These are phyloP conservation scores for Neoniphon sammara DNA, from an alignment of 2,797 vertebrate species.

Conservation along the genomic window DNA sequence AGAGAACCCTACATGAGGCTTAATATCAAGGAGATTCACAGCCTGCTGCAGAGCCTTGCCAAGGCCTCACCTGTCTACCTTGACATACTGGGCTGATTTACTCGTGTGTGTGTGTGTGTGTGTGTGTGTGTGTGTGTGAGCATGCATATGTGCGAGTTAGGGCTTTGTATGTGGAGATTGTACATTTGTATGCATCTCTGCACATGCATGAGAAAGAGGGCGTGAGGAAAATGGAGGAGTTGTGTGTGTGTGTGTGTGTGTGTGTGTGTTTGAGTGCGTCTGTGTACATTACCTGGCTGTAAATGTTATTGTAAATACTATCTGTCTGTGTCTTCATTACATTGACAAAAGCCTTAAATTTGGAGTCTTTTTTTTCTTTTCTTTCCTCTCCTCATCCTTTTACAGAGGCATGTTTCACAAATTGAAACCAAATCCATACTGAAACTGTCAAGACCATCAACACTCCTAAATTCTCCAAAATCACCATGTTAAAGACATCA, in stretches of 20 bases:
- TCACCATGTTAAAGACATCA: constrained; percentile 19
- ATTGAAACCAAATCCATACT: constrained; percentile 61
- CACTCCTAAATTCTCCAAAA: neutral
- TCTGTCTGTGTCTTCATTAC: constrained; percentile 88
- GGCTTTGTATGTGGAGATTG: constrained; percentile 15
- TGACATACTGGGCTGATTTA: constrained; percentile 95
- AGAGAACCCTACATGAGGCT: constrained; percentile 98
- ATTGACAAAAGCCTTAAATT: constrained; percentile 96
- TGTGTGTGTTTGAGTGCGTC: constrained; percentile 45
- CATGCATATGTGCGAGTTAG: constrained; percentile 41
- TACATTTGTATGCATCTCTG: constrained; percentile 37
- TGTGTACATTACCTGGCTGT: constrained; percentile 74
- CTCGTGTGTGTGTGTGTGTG: constrained; percentile 49
- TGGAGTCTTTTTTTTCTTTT: constrained; percentile 67
- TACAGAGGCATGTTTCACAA: constrained; percentile 56
- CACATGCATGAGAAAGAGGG: constrained; percentile 14
- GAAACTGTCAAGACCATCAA: constrained; percentile 37
- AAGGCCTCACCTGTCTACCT: constrained; percentile 99
- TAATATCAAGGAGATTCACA: constrained; percentile 98
- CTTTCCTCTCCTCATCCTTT: constrained; percentile 69
- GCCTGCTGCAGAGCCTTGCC: constrained; percentile 95
- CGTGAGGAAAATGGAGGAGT: constrained; percentile 17
- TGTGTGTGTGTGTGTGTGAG: constrained; percentile 20
- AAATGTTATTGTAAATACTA: constrained; percentile 82
- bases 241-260: constrained; percentile 23